Conservation (phyloP, 1,140 invertebrate species). For the Leptonema lineaticorne region DNA sequence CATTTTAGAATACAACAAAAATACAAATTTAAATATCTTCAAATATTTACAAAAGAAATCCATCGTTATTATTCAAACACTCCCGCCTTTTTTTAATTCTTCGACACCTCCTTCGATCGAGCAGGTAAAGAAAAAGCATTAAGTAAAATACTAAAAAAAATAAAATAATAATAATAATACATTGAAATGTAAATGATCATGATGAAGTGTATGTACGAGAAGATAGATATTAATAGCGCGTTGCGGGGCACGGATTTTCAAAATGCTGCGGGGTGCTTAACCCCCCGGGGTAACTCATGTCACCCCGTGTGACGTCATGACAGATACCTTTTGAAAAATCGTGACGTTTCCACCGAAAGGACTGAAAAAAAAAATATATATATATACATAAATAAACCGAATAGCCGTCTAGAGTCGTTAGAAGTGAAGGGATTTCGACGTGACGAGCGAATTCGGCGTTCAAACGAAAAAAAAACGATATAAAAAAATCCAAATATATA, state of each 20-base stretch:
- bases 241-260: background rate
- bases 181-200: slow-evolving; percentile 31
- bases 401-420: background rate
- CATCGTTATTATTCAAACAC: background rate
- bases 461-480: too few relatives aligned
- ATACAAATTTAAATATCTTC: background rate
- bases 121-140: background rate
- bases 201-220: slow-evolving; percentile 14
- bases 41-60: background rate
- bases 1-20: too few relatives aligned
- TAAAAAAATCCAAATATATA: background rate
- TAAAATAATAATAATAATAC: background rate
- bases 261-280: slow-evolving; percentile 24
- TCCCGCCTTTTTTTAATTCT: background rate
- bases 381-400: background rate
- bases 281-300: slow-evolving; percentile 28
- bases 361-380: slow-evolving; percentile 1
- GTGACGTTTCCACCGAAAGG: slow-evolving; percentile 12
- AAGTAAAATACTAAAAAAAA: background rate
- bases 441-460: too few relatives aligned
- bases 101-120: slow-evolving; percentile 9
- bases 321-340: slow-evolving; percentile 33
- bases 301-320: slow-evolving; percentile 36
- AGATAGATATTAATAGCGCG: slow-evolving; percentile 22
- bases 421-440: too few relatives aligned